Evolutionary conservation across 1,140 invertebrate genomes (phyloP), one percentile per base, ranked within the genome.

Genomic region (Bombus waltoni): DNA sequence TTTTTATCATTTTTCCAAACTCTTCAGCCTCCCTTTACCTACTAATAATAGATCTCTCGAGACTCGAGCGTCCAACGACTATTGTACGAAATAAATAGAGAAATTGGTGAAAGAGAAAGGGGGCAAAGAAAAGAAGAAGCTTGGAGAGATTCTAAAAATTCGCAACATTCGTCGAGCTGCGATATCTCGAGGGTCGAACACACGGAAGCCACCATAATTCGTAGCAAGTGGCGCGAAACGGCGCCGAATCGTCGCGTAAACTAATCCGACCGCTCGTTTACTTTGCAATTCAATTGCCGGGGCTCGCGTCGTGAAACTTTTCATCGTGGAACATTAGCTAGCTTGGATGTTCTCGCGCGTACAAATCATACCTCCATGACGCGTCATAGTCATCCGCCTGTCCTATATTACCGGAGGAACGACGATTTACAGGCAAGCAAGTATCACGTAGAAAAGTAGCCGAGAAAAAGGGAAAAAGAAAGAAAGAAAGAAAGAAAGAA

Each of bases 301-400:
- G 57, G 10, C 25, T 28, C n/a, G 42, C 35, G 11, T n/a, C 35
- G 38, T 32, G n/a, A 35, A 47, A n/a, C 78, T 22, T 18, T 57
- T 38, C 65, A 66, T 53, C 44, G 65, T 35, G 65, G 38, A n/a
- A 42, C 38, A 62, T 79, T 68, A 35, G 53, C 53, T 18, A n/a
- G 53, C 53, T 40, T 59, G 32, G 35, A 38, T 59, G 35, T 76
- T 76, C 38, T 59, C 74, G 40, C 32, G 62, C 77, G 42, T 35
- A 25, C 18, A 25, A 15, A 76, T 77, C 75, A 62, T 42, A 40
- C 15, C 18, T 42, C 38, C 57, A 77, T 59, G 75, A 42, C 75
- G 65, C 42, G 32, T 77, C 57, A 62, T 42, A 77, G 57, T 65
- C 75, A 77, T 65, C 57, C 38, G 57, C 38, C 18, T 77, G 57